Percentiles rank a stretch among this genome's conserved stretches.
phyloP scores from a whole-genome alignment of 2,797 vertebrate genomes.

The Eleutherodactylus coqui region DNA sequence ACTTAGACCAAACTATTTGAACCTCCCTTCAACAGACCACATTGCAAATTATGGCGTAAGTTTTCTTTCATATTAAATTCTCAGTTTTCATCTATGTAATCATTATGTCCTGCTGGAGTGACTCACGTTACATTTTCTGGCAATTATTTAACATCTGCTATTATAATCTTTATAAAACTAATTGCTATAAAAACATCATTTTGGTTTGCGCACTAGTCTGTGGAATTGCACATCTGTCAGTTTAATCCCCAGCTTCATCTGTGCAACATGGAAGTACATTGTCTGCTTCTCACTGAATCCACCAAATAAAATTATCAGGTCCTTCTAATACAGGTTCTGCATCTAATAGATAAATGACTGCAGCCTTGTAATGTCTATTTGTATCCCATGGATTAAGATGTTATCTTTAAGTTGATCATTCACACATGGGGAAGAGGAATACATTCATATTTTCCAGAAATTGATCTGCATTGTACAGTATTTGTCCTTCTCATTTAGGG shows the following conservation, averaged over 20 bases:
- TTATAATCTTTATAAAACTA: slow-evolving; percentile 45
- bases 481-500: background rate
- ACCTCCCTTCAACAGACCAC: background rate
- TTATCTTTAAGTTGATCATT: slow-evolving; percentile 16
- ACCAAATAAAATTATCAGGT: slow-evolving; percentile 21
- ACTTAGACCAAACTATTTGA: background rate
- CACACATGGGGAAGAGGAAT: background rate
- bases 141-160: slow-evolving; percentile 55
- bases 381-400: background rate
- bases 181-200: slow-evolving; percentile 56
- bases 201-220: slow-evolving; percentile 28
- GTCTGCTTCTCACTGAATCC: slow-evolving; percentile 26
- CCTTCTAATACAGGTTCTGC: background rate
- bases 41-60: background rate
- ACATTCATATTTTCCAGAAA: background rate
- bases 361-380: slow-evolving; percentile 20
- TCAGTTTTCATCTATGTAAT: slow-evolving; percentile 13
- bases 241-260: slow-evolving; percentile 52
- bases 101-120: background rate
- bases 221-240: slow-evolving; percentile 49
- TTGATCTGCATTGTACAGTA: background rate
- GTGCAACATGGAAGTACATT: slow-evolving; percentile 22
- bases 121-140: slow-evolving; percentile 7
- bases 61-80: slow-evolving; percentile 12
- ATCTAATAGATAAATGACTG: background rate